These are phyloP conservation scores for Brachyptera risi DNA, from an alignment of 2,888 invertebrate genomes.

Conservation along the genomic window DNA sequence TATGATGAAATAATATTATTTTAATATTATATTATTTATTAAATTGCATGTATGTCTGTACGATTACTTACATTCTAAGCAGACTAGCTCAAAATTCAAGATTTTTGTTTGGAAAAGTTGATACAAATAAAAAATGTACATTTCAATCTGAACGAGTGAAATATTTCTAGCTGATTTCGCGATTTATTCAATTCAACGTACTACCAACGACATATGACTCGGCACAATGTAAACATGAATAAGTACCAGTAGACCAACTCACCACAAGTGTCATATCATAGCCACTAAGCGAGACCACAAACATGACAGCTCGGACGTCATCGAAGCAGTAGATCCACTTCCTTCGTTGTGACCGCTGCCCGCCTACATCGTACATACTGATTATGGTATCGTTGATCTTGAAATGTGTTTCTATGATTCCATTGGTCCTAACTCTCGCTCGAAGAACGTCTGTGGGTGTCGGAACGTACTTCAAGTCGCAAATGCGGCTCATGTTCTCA, in stretches of 20 bases:
- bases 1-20: no score
- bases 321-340: slow-evolving; percentile 68
- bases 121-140: no score
- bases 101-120: slow-evolving; percentile 16
- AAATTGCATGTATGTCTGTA: no score
- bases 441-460: slow-evolving; percentile 60
- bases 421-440: slow-evolving; percentile 60
- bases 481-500: slow-evolving; percentile 62
- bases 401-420: slow-evolving; percentile 63
- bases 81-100: not conserved
- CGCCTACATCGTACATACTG: slow-evolving; percentile 63
- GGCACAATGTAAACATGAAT: no score
- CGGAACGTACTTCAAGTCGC: slow-evolving; percentile 58
- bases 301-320: slow-evolving; percentile 59
- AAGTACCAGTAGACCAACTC: no score
- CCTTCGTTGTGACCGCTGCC: slow-evolving; percentile 59
- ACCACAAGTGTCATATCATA: slow-evolving; percentile 61
- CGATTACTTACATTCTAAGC: not conserved
- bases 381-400: slow-evolving; percentile 55
- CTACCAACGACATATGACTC: no score
- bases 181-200: no score
- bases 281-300: slow-evolving; percentile 61
- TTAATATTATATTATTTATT: no score
- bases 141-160: no score
- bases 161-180: no score